Evolutionary conservation across 1,140 invertebrate genomes (phyloP).

Genomic region (Chironomus tepperi): DNA sequence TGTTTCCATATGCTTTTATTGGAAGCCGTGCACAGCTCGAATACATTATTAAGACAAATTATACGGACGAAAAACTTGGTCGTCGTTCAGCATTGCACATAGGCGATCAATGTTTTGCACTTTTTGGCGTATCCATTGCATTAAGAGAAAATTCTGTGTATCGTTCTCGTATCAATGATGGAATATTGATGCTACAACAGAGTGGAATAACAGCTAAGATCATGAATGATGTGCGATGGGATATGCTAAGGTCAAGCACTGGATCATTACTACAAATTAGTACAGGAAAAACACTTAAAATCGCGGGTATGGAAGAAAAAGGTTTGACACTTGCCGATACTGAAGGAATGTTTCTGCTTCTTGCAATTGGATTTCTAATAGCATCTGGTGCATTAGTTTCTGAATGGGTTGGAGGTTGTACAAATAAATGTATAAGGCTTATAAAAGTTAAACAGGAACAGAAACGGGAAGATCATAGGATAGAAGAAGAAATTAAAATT

Average conservation of each 20-base stretch:
- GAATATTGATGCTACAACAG: constrained; percentile 50
- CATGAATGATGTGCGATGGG: constrained; percentile 56
- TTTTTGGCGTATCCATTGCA: constrained; percentile 52
- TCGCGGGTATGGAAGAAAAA: constrained; percentile 50
- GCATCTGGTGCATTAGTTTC: constrained; percentile 47
- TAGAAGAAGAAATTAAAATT: not conserved
- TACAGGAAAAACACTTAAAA: constrained; percentile 32
- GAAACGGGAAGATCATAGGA: not conserved
- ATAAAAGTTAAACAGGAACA: constrained; percentile 28
- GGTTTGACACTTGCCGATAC: constrained; percentile 62
- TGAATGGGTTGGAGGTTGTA: constrained; percentile 55
- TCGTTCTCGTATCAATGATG: constrained; percentile 46
- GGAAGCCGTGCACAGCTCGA: constrained; percentile 56
- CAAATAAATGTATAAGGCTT: constrained; percentile 44
- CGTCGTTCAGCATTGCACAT: constrained; percentile 57
- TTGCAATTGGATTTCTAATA: constrained; percentile 54
- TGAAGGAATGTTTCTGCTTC: constrained; percentile 66
- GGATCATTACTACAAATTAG: constrained; percentile 49
- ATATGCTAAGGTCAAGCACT: constrained; percentile 48
- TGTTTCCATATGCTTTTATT: constrained; percentile 58
- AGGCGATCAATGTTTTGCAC: constrained; percentile 58
- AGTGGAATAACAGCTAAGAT: constrained; percentile 55
- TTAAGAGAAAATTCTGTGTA: constrained; percentile 54
- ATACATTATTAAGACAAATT: constrained; percentile 59
- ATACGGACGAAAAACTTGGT: constrained; percentile 47